A percentile compares a stretch with the other conserved stretches of the same genome.
These are phyloP conservation scores for Hozukius guyotensis DNA, from an alignment of 2,797 vertebrate species.

Conservation along the genomic window DNA sequence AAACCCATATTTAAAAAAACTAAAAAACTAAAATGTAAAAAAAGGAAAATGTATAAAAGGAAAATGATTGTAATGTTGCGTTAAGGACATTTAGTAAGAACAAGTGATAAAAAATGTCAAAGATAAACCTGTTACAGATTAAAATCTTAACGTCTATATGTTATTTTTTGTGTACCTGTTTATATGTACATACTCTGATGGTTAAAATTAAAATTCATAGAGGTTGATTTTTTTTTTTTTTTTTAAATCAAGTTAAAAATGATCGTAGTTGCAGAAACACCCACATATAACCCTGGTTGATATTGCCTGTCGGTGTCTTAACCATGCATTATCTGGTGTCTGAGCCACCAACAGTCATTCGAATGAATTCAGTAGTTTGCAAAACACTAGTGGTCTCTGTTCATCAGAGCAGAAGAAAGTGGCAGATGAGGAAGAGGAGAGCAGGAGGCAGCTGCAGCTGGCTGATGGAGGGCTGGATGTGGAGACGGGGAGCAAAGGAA, in stretches of 20 bases:
- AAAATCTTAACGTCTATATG: accelerated
- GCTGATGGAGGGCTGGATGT: slow-evolving; percentile 24
- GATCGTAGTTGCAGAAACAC: too few relatives aligned
- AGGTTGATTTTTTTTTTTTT: too few relatives aligned
- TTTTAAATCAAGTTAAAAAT: too few relatives aligned
- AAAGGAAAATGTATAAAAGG: too few relatives aligned
- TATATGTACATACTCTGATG: too few relatives aligned
- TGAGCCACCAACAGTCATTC: background rate
- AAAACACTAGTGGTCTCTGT: slow-evolving; percentile 11
- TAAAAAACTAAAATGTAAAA: too few relatives aligned
- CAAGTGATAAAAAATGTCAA: accelerated
- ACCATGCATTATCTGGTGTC: background rate
- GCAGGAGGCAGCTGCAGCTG: slow-evolving; percentile 55
- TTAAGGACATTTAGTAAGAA: too few relatives aligned
- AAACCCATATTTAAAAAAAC: too few relatives aligned
- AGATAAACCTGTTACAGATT: too few relatives aligned
- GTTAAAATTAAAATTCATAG: too few relatives aligned
- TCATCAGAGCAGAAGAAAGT: slow-evolving; percentile 23
- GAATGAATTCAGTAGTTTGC: slow-evolving; percentile 6
- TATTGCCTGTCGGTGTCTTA: background rate
- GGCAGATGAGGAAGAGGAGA: slow-evolving; percentile 28
- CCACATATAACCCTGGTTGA: background rate
- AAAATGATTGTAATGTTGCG: too few relatives aligned
- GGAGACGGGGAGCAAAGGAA: slow-evolving; percentile 7
- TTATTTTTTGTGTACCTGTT: too few relatives aligned